Percentiles rank a stretch among this genome's conserved stretches.
These are phyloP conservation scores for Sminthurinus aureus DNA, from an alignment of 2,888 invertebrate genomes.

Conservation along the genomic window DNA sequence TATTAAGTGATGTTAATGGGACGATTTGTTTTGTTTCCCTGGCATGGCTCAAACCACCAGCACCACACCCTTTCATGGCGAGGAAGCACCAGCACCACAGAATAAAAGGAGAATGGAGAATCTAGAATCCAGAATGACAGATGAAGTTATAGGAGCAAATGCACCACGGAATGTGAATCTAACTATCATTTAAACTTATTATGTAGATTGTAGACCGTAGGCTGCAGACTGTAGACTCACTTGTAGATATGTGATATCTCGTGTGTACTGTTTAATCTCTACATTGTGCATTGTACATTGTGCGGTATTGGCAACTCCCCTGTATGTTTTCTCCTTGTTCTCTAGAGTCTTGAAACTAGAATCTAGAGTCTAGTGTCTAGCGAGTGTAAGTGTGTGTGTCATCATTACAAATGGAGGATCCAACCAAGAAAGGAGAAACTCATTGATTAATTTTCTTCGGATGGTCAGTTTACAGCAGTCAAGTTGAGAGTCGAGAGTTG, in stretches of 20 bases:
- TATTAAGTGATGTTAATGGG: slow-evolving; percentile 54
- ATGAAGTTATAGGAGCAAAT: slow-evolving; percentile 35
- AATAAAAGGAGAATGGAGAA: neutral
- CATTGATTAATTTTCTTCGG: slow-evolving; percentile 36
- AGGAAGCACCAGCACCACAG: neutral
- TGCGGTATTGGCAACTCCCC: slow-evolving; percentile 37
- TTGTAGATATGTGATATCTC: neutral
- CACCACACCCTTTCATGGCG: slow-evolving; percentile 49
- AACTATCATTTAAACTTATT: no score
- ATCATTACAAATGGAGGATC: slow-evolving; percentile 33
- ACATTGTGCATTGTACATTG: no score
- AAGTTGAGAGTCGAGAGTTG: neutral
- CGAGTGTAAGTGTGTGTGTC: slow-evolving; percentile 9
- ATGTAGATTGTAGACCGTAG: neutral
- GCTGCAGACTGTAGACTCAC: no score
- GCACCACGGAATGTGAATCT: neutral
- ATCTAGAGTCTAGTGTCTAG: no score
- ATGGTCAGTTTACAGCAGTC: neutral
- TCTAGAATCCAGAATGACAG: slow-evolving; percentile 35
- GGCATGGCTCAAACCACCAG: slow-evolving; percentile 37
- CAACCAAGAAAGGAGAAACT: slow-evolving; percentile 37
- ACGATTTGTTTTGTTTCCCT: slow-evolving; percentile 57
- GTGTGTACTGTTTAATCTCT: no score
- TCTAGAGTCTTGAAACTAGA: no score
- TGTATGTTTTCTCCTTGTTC: neutral